These are phyloP conservation scores for Drosophila navojoa DNA, from an alignment of 1,140 invertebrate genomes.

Conservation along the genomic window DNA sequence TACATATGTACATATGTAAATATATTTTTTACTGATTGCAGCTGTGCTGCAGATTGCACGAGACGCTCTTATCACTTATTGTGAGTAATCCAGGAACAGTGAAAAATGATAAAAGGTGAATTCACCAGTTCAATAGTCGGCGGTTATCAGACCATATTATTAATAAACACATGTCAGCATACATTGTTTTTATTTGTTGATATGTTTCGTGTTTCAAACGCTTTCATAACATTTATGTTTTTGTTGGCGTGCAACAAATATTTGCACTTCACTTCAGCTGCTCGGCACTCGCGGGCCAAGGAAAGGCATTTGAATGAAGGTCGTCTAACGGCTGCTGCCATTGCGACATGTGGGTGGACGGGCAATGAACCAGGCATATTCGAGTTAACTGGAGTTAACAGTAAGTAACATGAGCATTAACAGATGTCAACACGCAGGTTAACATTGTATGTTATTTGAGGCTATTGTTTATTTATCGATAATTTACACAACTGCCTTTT, in stretches of 20 bases:
- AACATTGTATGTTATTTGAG: too few relatives aligned
- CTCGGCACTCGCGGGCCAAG: conserved; percentile 40
- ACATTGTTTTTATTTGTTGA: conserved; percentile 1
- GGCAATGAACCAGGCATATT: conserved; percentile 49
- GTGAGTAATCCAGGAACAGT: too few relatives aligned
- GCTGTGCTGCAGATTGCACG: too few relatives aligned
- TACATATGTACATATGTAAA: too few relatives aligned
- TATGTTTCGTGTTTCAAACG: conserved; percentile 11
- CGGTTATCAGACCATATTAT: conserved; percentile 37
- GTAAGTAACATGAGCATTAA: too few relatives aligned
- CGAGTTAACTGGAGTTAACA: too few relatives aligned
- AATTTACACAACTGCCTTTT: conserved; percentile 63
- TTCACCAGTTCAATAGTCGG: conserved; percentile 62
- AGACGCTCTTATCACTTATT: too few relatives aligned
- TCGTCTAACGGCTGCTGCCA: conserved; percentile 62
- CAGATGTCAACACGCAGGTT: too few relatives aligned
- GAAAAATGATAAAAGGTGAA: too few relatives aligned
- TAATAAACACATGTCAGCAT: conserved; percentile 23
- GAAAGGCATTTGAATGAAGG: conserved; percentile 51
- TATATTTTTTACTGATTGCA: too few relatives aligned
- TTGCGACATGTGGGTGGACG: conserved; percentile 39
- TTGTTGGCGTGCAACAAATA: conserved; percentile 43
- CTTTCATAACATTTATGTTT: conserved; percentile 53
- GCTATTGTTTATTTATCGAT: conserved; percentile 14
- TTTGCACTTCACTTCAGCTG: conserved; percentile 46